phyloP scores from a whole-genome alignment of 2,888 invertebrate species.

The Pyrrhia umbra region DNA sequence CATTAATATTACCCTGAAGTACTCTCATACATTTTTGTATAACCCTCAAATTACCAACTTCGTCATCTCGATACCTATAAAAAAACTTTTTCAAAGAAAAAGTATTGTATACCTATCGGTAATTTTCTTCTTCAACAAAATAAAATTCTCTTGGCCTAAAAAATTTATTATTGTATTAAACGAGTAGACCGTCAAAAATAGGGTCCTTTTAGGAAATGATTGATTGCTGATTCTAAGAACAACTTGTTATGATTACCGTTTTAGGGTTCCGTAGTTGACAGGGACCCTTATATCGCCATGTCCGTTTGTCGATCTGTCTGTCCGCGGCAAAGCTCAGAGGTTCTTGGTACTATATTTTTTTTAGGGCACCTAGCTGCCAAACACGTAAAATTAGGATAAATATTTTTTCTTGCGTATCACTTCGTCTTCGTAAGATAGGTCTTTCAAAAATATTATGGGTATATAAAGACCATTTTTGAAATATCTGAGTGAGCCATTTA shows the following conservation, averaged over 20 bases:
- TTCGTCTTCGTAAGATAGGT: too few relatives aligned
- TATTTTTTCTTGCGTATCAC: too few relatives aligned
- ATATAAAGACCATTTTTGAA: too few relatives aligned
- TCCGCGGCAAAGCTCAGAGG: too few relatives aligned
- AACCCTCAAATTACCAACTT: slow-evolving; percentile 20
- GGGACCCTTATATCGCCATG: neutral
- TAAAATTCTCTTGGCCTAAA: slow-evolving; percentile 37
- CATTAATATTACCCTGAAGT: neutral
- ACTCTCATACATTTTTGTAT: slow-evolving; percentile 16
- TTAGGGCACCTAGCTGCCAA: too few relatives aligned
- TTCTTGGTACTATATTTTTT: too few relatives aligned
- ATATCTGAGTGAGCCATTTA: too few relatives aligned
- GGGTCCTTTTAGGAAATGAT: slow-evolving; percentile 59
- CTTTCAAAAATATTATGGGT: too few relatives aligned
- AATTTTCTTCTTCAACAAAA: slow-evolving; percentile 26
- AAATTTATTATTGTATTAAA: slow-evolving; percentile 54
- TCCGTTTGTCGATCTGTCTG: too few relatives aligned
- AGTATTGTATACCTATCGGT: slow-evolving; percentile 12
- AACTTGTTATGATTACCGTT: slow-evolving; percentile 48
- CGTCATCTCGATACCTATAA: neutral
- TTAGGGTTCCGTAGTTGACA: neutral
- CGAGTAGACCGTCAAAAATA: slow-evolving; percentile 28
- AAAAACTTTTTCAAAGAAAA: slow-evolving; percentile 22
- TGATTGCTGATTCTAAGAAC: slow-evolving; percentile 57
- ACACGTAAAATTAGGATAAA: too few relatives aligned